phyloP scores from a whole-genome alignment of 2,113 vertebrate species.

The Misgurnus anguillicaudatus region DNA sequence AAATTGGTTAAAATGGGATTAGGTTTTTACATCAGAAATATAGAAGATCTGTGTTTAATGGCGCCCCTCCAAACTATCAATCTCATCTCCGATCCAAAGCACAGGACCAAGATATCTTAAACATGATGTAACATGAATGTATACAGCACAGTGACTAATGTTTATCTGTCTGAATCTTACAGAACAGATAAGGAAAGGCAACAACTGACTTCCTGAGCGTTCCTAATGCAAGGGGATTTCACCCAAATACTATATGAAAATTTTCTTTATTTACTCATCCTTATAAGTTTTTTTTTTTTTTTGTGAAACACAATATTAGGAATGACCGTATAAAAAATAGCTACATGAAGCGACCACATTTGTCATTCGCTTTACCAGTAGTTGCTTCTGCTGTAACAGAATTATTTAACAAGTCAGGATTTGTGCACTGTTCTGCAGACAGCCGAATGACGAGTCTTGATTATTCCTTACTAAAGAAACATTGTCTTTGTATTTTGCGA shows the following conservation, averaged over 20 bases:
- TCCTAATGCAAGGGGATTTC: too few species aligned
- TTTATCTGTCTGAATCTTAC: conserved; percentile 21
- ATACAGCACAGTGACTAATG: neutral
- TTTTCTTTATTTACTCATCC: too few species aligned
- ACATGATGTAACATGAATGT: conserved; percentile 3
- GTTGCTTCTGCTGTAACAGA: neutral
- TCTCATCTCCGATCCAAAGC: conserved; percentile 38
- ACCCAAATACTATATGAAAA: too few species aligned
- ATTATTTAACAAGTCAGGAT: conserved; percentile 24
- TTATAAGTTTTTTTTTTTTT: too few species aligned
- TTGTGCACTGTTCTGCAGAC: neutral
- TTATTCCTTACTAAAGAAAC: neutral
- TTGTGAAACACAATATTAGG: too few species aligned
- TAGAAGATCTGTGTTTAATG: conserved; percentile 25
- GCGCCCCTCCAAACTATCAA: conserved; percentile 36
- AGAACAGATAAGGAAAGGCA: neutral
- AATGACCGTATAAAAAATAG: too few species aligned
- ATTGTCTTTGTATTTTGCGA: conserved; percentile 26
- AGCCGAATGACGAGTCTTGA: conserved; percentile 18
- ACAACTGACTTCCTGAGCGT: neutral
- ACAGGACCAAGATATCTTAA: conserved; percentile 37
- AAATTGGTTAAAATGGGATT: conserved; percentile 41
- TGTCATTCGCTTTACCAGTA: neutral
- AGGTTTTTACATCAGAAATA: conserved; percentile 38
- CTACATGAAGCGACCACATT: too few species aligned